Conservation (phyloP, 2,113 vertebrate species). For the Pavo muticus region DNA sequence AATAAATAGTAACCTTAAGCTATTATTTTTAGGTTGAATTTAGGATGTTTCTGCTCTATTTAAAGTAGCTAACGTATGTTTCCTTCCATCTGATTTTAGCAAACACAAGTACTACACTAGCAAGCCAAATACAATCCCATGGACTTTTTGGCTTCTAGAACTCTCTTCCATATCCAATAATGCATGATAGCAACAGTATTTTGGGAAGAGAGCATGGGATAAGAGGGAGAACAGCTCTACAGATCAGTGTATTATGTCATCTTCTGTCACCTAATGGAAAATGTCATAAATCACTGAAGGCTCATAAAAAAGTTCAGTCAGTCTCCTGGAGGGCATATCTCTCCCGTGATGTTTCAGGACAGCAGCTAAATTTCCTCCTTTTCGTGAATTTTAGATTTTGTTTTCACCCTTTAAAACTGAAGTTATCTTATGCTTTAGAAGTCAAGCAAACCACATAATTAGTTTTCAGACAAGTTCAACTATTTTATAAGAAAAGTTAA, state of each 20-base stretch:
- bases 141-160: constrained; percentile 6
- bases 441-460: background rate
- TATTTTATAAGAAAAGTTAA: background rate
- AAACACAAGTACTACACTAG: background rate
- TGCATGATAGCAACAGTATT: constrained; percentile 15
- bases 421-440: constrained; percentile 29
- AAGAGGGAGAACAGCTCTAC: background rate
- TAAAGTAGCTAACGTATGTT: background rate
- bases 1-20: background rate
- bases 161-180: background rate
- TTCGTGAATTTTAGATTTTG: constrained; percentile 42
- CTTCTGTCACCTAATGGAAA: constrained; percentile 25
- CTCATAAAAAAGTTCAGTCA: constrained; percentile 39
- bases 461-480: constrained; percentile 5
- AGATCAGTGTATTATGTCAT: background rate
- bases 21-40: background rate
- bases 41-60: constrained; percentile 22
- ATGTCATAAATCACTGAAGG: constrained; percentile 30
- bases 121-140: background rate
- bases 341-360: background rate
- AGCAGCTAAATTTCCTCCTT: constrained; percentile 13
- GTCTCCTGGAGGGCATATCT: background rate
- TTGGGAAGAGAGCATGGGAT: background rate
- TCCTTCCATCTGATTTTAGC: background rate
- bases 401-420: constrained; percentile 37